Evolutionary conservation across 2,888 invertebrate species (phyloP), one percentile per base, ranked within the genome.

Genomic region (Dasypogon diadema): DNA sequence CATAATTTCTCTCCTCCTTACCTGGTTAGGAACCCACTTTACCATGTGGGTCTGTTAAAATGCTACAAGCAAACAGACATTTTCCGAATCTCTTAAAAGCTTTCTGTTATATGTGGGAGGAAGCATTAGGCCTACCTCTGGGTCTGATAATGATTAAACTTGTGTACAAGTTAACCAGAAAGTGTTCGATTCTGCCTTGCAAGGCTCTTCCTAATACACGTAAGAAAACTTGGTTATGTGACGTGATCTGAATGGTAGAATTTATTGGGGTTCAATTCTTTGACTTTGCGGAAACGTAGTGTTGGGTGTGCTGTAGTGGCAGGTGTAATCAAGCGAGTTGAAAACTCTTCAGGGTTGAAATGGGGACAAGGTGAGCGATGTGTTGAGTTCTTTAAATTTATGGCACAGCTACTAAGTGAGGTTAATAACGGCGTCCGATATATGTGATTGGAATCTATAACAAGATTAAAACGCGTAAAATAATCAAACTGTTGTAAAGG

Each of bases 111-210:
- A 34, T 37, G 10, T 42, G 8, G 37, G 16, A 18, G 21, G 34
- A 16, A 30, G 18, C 58, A 58, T 60, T 60, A 30, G 34, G 60
- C 34, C 24, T 60, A 34, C 60, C 60, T 60, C 60, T 60, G 60
- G 18, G 60, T 60, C 60, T 60, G 60, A 60, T 60, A 60, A 60
- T 60, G 60, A 60, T 60, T 68, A 46, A 68, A 68, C 48, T 51
- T 68, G 48, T 68, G 68, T 48, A 68, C 48, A 26, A 51, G 18
- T 68, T 30, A 51, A 18, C 68, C 18, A 26, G 51, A 22, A 26
- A 30, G 60, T 60, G 37, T 60, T 60, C 37, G 37, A 60, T 37
- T 60, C 21, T 21, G 12, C 24, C 16, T n/a, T 51, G 10, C 42
- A 12, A 42, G 1, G 3, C 1, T n/a, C 42, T 12, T 8, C 42